Percentiles rank a stretch among this genome's conserved stretches.
Conservation (phyloP, 2,113 vertebrate genomes). For the Mustela lutreola region DNA sequence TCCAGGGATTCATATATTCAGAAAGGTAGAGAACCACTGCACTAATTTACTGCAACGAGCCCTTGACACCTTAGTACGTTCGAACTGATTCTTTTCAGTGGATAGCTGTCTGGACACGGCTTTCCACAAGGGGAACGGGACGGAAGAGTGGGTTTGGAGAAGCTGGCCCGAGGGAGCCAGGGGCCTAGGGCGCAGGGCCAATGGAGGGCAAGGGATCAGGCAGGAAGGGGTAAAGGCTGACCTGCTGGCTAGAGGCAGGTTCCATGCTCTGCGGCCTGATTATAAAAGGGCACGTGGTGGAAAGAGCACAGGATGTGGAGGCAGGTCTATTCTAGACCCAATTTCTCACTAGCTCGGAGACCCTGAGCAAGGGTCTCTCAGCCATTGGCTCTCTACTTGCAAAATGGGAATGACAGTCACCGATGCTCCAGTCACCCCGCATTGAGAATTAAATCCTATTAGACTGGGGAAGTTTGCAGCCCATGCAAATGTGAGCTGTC, state of each 20-base stretch:
- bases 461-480: background rate
- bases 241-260: background rate
- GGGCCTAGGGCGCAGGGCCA: background rate
- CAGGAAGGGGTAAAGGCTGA: background rate
- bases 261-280: background rate
- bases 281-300: background rate
- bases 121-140: background rate
- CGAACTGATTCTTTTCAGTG: background rate
- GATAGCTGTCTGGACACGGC: background rate
- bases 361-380: background rate
- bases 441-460: background rate
- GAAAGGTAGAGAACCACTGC: background rate
- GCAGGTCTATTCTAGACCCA: background rate
- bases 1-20: background rate
- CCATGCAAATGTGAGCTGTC: background rate
- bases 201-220: background rate
- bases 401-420: background rate
- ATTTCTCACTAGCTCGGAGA: background rate
- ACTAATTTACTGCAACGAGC: background rate
- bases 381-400: background rate
- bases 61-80: background rate
- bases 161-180: background rate
- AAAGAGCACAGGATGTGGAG: background rate
- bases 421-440: background rate
- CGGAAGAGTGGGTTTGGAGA: background rate